A percentile compares a stretch with the other conserved stretches of the same genome.
These are phyloP conservation scores for Platyscapa corneri DNA, from an alignment of 1,140 invertebrate genomes.

Conservation along the genomic window DNA sequence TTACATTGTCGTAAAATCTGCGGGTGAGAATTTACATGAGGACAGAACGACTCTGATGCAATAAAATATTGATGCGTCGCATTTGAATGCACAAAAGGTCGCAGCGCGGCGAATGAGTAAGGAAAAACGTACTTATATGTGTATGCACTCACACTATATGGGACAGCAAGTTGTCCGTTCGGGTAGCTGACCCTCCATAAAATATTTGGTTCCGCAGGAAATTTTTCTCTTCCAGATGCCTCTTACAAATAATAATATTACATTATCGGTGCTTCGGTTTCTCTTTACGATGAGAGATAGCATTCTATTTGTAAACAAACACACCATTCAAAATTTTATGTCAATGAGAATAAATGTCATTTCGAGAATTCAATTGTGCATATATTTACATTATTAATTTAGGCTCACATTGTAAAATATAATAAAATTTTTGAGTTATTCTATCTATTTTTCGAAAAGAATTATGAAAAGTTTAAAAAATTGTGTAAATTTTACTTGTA, in stretches of 20 bases:
- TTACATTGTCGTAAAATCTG: conserved; percentile 72
- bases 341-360: not conserved
- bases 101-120: not conserved
- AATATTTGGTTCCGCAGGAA: conserved; percentile 36
- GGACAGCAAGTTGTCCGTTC: not conserved
- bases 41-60: conserved; percentile 46
- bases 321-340: conserved; percentile 12
- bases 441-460: not conserved
- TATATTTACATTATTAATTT: not conserved
- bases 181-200: conserved; percentile 38
- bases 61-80: conserved; percentile 65
- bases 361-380: not conserved
- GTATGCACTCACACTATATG: not conserved
- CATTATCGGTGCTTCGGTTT: conserved; percentile 1
- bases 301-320: conserved; percentile 9
- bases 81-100: conserved; percentile 55
- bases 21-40: conserved; percentile 66
- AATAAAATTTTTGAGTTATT: no score
- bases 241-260: conserved; percentile 30
- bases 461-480: no score
- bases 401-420: not conserved
- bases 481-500: no score
- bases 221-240: conserved; percentile 21
- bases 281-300: conserved; percentile 19
- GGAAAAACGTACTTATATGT: not conserved